Evolutionary conservation across 1,140 invertebrate species (phyloP).

Genomic region (Conopomorpha cramerella): DNA sequence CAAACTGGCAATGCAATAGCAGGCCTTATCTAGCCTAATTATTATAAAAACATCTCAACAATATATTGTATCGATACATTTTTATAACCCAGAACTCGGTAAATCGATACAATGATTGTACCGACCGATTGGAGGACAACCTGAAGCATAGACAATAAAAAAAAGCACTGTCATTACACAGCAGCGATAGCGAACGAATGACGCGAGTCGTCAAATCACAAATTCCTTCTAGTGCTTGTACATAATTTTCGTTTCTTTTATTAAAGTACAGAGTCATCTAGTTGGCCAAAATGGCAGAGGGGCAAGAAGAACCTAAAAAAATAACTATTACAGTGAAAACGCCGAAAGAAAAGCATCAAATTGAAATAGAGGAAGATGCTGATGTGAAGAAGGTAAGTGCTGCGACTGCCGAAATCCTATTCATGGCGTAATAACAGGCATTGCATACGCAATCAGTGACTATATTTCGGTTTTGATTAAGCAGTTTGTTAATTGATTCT

Average conservation of each 20-base stretch:
- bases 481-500: slow-evolving; percentile 47
- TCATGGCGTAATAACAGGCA: slow-evolving; percentile 57
- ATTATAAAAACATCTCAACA: neutral
- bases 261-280: slow-evolving; percentile 58
- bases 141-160: too few species aligned
- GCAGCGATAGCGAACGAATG: too few species aligned
- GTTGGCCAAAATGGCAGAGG: slow-evolving; percentile 66
- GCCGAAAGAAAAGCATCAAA: slow-evolving; percentile 90
- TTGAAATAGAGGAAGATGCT: slow-evolving; percentile 85
- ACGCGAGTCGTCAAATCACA: slow-evolving; percentile 21
- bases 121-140: too few species aligned
- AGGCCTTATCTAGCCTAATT: too few species aligned
- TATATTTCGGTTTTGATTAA: slow-evolving; percentile 23
- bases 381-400: slow-evolving; percentile 87
- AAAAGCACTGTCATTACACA: too few species aligned
- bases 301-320: slow-evolving; percentile 64
- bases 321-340: slow-evolving; percentile 94
- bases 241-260: slow-evolving; percentile 49
- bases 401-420: slow-evolving; percentile 18
- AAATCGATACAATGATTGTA: too few species aligned
- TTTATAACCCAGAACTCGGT: neutral
- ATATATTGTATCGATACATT: neutral
- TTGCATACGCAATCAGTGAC: slow-evolving; percentile 57
- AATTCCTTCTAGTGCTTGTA: slow-evolving; percentile 28
- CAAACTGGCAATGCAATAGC: too few species aligned